phyloP scores from a whole-genome alignment of 2,113 vertebrate species.

The Cardinalis cardinalis region DNA sequence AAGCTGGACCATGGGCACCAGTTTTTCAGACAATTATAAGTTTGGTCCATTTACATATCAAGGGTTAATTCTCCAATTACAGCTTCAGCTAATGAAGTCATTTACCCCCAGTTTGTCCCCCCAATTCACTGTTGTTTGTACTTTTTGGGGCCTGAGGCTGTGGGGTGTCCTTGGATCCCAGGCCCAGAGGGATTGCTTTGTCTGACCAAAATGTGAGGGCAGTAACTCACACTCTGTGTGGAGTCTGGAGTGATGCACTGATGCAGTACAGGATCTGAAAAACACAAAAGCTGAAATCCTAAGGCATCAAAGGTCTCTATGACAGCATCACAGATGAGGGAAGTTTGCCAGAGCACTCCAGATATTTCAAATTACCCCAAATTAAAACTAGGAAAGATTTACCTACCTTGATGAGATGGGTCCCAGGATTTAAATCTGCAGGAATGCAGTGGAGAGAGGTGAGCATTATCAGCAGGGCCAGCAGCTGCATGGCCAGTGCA shows the following conservation, averaged over 20 bases:
- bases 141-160: neutral
- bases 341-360: neutral
- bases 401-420: neutral
- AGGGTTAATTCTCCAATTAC: neutral
- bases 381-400: neutral
- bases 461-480: neutral
- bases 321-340: neutral
- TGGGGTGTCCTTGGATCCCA: rapidly evolving
- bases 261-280: neutral
- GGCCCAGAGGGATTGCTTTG: neutral
- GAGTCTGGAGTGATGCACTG: neutral
- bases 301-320: neutral
- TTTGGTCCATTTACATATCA: neutral
- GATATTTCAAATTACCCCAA: neutral
- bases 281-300: neutral
- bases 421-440: neutral
- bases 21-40: neutral
- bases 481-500: neutral
- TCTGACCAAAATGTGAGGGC: neutral
- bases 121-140: neutral
- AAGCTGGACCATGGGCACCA: neutral
- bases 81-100: neutral
- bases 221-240: neutral
- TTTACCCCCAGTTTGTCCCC: neutral
- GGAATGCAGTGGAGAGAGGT: neutral